Percentiles rank a stretch among this genome's conserved stretches.
phyloP scores from a whole-genome alignment of 2,113 vertebrate species.

The Spilogale gracilis region DNA sequence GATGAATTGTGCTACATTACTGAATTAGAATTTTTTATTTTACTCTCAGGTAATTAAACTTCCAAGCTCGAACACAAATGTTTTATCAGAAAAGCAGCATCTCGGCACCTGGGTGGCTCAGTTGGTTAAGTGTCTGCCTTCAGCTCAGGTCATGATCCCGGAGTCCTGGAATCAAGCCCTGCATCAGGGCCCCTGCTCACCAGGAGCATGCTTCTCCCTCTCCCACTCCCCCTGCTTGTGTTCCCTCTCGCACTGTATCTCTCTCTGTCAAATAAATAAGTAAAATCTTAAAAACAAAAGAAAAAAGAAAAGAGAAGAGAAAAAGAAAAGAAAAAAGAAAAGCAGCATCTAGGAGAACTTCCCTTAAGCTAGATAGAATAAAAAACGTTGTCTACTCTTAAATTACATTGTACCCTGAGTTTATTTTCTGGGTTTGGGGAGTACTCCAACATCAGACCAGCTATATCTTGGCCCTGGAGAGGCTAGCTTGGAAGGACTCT shows the following conservation, averaged over 20 bases:
- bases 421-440: slow-evolving; percentile 51
- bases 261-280: no score
- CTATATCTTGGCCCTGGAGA: neutral
- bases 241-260: no score
- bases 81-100: slow-evolving; percentile 75
- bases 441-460: slow-evolving; percentile 11
- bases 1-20: slow-evolving; percentile 62
- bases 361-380: slow-evolving; percentile 70
- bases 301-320: no score
- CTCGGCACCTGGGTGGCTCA: neutral
- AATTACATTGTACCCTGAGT: slow-evolving; percentile 61
- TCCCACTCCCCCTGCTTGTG: no score
- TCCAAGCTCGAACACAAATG: slow-evolving; percentile 79
- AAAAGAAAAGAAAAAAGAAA: slow-evolving; percentile 51
- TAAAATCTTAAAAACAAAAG: no score
- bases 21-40: slow-evolving; percentile 75
- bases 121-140: no score
- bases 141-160: no score
- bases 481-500: neutral
- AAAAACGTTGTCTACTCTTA: slow-evolving; percentile 71
- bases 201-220: no score
- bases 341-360: slow-evolving; percentile 70
- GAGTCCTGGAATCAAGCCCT: no score
- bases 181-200: no score
- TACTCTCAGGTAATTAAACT: slow-evolving; percentile 77